Conservation (phyloP, 2,888 invertebrate species). For the Meloe dianella region DNA sequence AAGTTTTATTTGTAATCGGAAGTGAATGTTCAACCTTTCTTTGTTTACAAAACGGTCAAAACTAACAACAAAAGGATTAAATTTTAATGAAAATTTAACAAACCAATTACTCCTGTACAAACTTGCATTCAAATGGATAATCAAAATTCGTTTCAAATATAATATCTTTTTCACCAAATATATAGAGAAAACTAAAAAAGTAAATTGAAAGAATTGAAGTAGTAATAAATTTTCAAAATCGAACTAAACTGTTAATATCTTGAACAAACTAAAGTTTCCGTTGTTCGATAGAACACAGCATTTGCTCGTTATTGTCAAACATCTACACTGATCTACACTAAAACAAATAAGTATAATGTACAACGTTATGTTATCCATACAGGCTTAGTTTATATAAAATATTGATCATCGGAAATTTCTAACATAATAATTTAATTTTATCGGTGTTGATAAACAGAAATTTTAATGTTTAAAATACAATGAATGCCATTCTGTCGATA, state of each 20-base stretch:
- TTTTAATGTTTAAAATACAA: conserved; percentile 12
- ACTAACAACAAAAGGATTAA: conserved; percentile 30
- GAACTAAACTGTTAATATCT: conserved; percentile 24
- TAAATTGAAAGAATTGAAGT: conserved; percentile 16
- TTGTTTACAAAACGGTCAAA: conserved; percentile 20
- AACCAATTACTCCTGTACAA: conserved; percentile 19
- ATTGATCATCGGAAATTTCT: conserved; percentile 12
- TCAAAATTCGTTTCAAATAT: conserved; percentile 20
- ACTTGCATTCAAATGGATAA: conserved; percentile 22
- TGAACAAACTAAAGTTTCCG: conserved; percentile 30
- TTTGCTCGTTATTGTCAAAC: conserved; percentile 23
- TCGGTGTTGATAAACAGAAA: conserved; percentile 14
- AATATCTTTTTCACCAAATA: not conserved
- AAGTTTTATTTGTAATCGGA: conserved; percentile 17
- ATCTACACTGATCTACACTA: conserved; percentile 14
- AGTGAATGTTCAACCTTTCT: conserved; percentile 9
- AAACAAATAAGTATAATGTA: conserved; percentile 25
- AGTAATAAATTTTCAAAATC: conserved; percentile 27
- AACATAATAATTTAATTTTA: conserved; percentile 16
- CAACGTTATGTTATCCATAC: conserved; percentile 19
- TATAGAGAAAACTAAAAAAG: not conserved
- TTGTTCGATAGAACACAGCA: conserved; percentile 21
- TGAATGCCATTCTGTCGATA: conserved; percentile 9
- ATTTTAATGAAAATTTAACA: conserved; percentile 34
- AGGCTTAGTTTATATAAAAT: conserved; percentile 13